phyloP scores from a whole-genome alignment of 2,113 vertebrate species.

The Melierax canorus region DNA sequence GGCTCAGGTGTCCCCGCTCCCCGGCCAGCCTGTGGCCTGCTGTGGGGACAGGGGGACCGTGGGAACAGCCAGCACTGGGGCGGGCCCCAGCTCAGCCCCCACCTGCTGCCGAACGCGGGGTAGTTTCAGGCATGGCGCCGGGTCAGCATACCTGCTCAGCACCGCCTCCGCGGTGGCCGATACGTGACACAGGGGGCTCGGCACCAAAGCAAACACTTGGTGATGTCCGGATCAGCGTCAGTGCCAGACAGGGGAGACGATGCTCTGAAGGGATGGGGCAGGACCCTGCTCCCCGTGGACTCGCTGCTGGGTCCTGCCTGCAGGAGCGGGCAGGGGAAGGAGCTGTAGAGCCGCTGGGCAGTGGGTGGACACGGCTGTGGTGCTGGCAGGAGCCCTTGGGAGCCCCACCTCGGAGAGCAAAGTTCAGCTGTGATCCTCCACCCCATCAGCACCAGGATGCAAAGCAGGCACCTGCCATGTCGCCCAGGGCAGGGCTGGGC shows the following conservation, averaged over 20 bases:
- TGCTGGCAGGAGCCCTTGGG: not conserved
- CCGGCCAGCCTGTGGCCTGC: fast-evolving
- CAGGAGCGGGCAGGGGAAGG: not conserved
- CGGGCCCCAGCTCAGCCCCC: not conserved
- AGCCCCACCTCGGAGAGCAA: conserved; percentile 18
- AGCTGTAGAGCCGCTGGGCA: not conserved
- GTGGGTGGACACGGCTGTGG: not conserved
- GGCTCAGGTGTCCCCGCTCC: not conserved
- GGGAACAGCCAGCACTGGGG: not conserved
- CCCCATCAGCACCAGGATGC: not conserved
- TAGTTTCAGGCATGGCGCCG: not conserved
- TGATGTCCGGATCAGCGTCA: not conserved
- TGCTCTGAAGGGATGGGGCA: not conserved
- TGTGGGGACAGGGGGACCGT: not conserved
- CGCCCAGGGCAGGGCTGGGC: not conserved
- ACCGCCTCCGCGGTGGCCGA: not conserved
- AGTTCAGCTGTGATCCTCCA: not conserved
- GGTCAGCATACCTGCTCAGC: conserved; percentile 17
- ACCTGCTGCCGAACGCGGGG: fast-evolving
- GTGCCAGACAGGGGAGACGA: not conserved
- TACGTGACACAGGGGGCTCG: not conserved
- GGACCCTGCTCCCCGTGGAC: not conserved
- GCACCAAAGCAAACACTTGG: not conserved
- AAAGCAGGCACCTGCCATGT: not conserved
- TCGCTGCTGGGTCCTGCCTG: not conserved